Evolutionary conservation across 2,113 vertebrate genomes (phyloP), one percentile per base, ranked within the genome.

Genomic region (Rhagologus leucostigma): DNA sequence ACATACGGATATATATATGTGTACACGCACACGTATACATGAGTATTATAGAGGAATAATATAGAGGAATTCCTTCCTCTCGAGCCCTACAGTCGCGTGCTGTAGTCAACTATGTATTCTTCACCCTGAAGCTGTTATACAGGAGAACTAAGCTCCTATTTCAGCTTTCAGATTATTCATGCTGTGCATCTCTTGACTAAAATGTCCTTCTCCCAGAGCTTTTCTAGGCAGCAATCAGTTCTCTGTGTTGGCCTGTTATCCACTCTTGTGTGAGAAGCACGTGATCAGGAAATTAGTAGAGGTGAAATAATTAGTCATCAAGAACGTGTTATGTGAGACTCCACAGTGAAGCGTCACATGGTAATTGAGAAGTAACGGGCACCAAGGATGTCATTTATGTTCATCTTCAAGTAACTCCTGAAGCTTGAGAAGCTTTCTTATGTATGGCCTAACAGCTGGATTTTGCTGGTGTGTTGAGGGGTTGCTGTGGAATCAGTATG

Each of bases 11-110:
- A 6, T 13, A 4, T 2, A 5, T 4, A 3, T 7, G 10, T 4
- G 4, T 13, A 22, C 1, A 7, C 2, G 8, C 3, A 2, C 2
- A 4, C 5, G 4, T 12, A 0, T 7, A 3, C 3, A 3, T 60
- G 9, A 7, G 10, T 17, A 6, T 60, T 39, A 6, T 15, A 17
- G 52, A 39, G 8, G 7, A 46, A 10, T 39, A 39, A 67, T 30
- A 6, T 0, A 21, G 19, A 57, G 55, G 26, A 20, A 29, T 92
- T 71, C 26, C 20, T 80, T 50, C 27, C 16, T 20, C 1, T 20
- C 7, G 17, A 20, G 57, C 42, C 1, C 16, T 27, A 1, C 3
- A 4, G 16, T 41, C 63, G 59, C 1, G 20, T 90, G 2, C 46
- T 68, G 21, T 13, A 6, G n/a, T 29, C 27, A n/a, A 0, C 21